Evolutionary conservation across 2,113 vertebrate genomes (phyloP).

Genomic region (Leucopsar rothschildi): DNA sequence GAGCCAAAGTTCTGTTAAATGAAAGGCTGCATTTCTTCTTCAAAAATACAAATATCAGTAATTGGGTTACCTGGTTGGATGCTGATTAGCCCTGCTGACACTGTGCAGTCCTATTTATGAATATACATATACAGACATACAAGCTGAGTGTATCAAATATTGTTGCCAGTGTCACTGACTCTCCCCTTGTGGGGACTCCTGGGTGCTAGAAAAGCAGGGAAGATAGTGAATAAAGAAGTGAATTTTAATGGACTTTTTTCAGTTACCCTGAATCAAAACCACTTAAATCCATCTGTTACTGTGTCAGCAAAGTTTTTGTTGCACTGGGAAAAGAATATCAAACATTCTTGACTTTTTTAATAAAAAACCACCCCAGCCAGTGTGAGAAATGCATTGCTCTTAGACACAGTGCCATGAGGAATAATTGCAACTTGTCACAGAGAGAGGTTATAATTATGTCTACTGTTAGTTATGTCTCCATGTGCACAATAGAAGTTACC

Average conservation of each 20-base stretch:
- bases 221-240: background rate
- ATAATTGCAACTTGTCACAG: slow-evolving; percentile 58
- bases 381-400: background rate
- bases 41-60: background rate
- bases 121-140: background rate
- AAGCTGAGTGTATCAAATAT: background rate
- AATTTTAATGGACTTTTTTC: background rate
- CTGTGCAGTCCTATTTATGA: background rate
- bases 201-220: background rate
- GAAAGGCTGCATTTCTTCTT: background rate
- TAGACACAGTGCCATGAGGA: background rate
- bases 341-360: background rate
- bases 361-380: background rate
- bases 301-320: slow-evolving; percentile 15
- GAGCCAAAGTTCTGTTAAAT: background rate
- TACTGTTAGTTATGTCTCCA: slow-evolving; percentile 25
- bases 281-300: slow-evolving; percentile 14
- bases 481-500: slow-evolving; percentile 18
- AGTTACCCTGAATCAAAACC: background rate
- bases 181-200: background rate
- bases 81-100: background rate
- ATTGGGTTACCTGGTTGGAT: background rate
- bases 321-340: background rate
- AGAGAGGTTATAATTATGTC: slow-evolving; percentile 55
- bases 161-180: background rate